Base-by-base conservation (phyloP, 64 coral and sea anemone species). In the Cladopsammia gracilis region DNA sequence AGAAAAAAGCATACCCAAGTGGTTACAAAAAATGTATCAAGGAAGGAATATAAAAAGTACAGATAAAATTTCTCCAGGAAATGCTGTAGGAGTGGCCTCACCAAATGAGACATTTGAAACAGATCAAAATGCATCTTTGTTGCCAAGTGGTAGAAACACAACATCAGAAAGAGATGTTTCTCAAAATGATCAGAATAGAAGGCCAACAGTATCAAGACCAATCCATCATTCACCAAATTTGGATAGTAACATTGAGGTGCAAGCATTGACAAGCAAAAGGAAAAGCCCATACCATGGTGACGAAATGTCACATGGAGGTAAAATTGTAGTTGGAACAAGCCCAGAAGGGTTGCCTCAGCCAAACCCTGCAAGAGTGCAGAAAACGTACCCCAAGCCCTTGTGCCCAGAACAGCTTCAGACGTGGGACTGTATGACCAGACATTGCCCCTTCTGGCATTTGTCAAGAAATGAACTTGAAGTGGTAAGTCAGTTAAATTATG, bases 361-460 rank as follows among this genome's bases (percentile, higher is more conserved):
- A 66, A 18, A 18, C 11, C 20, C 15, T 62, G 51, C 57, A 45
- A 83, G 59, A 83, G 19, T 8, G 13, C 18, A 25, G 60, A 50
- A 67, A 50, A 12, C 44, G 50, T 46, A 50, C 47, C 62, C 80
- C 7, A 84, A 68, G 20, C 60, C 16, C 9, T 84, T 48, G 14
- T 91, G 79, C 82, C 45, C n/a, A 16, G 22, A 44, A 45, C 89
- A 91, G 54, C 51, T 91, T n/a, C 52, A 71, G 14, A 48, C 58
- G 13, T 78, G 89, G 48, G 44, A 62, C 15, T 91, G 79, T 74
- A 10, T 50, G 13, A 25, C 14, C 45, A 14, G 12, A 2, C 58
- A 19, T 45, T 91, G 89, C 9, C 78, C 67, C 42, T 91, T 45
- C 26, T 16, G 9, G 58, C 89, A 91, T 51, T 9, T 91, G 18